Evolutionary conservation across 2,797 vertebrate genomes (phyloP).

Genomic region (Graptemys geographica): DNA sequence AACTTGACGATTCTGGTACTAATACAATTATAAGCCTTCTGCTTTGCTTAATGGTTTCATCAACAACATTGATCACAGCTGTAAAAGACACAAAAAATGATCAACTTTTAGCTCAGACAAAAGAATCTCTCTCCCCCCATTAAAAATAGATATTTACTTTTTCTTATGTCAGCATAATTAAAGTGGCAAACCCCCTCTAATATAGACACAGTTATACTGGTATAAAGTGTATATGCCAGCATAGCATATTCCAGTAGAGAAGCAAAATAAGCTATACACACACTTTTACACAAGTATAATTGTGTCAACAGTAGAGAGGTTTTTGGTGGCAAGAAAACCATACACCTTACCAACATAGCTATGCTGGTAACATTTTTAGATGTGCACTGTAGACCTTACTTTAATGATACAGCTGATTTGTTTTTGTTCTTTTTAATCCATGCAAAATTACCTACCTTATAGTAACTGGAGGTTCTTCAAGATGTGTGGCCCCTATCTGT

Average conservation of each 20-base stretch:
- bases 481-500: neutral
- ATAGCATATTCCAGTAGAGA: neutral
- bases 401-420: neutral
- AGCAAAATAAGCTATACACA: neutral
- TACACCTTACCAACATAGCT: neutral
- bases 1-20: slow-evolving; percentile 3
- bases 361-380: neutral
- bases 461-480: neutral
- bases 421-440: neutral
- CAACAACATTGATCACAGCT: slow-evolving; percentile 84
- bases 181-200: neutral
- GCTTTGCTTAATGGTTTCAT: slow-evolving; percentile 86
- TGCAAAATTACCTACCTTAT: neutral
- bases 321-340: neutral
- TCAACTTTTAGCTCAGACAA: neutral
- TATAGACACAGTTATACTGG: neutral
- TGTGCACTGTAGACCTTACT: neutral
- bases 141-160: neutral
- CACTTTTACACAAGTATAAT: neutral
- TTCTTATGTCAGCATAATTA: neutral
- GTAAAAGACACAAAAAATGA: slow-evolving; percentile 26
- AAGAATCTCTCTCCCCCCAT: neutral
- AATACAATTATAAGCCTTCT: slow-evolving; percentile 87
- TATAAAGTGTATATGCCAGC: neutral
- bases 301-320: neutral